Base-by-base conservation (phyloP, 92 coral and sea anemone genomes). In the Hydrozoanthus gracilis region DNA sequence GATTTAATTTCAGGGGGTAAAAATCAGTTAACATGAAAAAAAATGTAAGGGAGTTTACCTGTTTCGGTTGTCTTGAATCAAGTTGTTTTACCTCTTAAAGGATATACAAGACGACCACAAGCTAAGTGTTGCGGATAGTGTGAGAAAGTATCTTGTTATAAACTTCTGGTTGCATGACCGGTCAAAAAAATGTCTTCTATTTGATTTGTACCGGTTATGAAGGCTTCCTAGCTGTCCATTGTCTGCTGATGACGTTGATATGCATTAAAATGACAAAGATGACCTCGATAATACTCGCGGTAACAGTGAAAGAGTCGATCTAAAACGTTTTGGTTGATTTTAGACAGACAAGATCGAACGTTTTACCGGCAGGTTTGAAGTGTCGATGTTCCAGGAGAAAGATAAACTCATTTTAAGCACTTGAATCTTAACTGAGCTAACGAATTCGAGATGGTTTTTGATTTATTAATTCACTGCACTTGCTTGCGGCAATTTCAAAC, bases 181-280 rank as follows among this genome's bases (percentile, higher is more conserved):
- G 15, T 58, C 39, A 27, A 27, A 27, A 27, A 27, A 27, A 27
- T 27, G 39, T 27, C 39, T 27, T 27, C 39, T 27, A 27, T 27
- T 27, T 27, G 39, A 9, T 62, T n/a, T 64, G 35, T n/a, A 64
- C 27, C 39, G 39, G 39, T 27, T 27, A 27, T 15, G 73, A 68
- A 4, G 44, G 45, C 73, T 68, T 68, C 13, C 48, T 68, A 48
- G 9, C 12, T 68, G 48, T 68, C 45, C 44, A 27, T 68, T 68
- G 73, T 68, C 44, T 48, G 10, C 39, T 1, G 15, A 20, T 68
- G 73, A 68, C 73, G 73, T 68, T 68, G 48, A 58, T 68, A 35
- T 68, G 73, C 9, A 68, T 17, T 18, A 27, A 20, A 68, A 68
- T 68, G 49, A 27, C 73, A 68, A 68, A 27, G 73, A 68, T 68